phyloP scores from a whole-genome alignment of 2,888 invertebrate genomes.

The Subacronicta megacephala region DNA sequence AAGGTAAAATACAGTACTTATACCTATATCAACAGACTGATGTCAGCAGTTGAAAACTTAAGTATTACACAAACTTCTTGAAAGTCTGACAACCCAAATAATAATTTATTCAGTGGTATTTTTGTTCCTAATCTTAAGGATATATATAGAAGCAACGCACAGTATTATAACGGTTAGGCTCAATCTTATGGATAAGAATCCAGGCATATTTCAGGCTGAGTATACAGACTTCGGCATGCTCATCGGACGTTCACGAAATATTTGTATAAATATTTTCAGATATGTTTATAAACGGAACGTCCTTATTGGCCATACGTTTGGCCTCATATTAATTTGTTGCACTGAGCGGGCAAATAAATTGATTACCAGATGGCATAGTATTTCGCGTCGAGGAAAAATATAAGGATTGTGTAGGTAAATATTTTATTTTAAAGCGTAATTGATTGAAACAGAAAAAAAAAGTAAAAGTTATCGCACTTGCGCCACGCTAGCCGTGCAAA shows the following conservation, averaged over 20 bases:
- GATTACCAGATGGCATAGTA: neutral
- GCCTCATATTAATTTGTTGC: conserved; percentile 48
- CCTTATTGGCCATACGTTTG: conserved; percentile 54
- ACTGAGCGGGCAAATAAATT: conserved; percentile 35
- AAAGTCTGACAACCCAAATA: neutral
- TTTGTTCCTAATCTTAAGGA: too few relatives aligned
- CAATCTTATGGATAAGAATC: neutral
- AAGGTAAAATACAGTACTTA: too few relatives aligned
- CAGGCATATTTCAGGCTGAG: neutral
- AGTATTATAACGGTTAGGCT: too few relatives aligned
- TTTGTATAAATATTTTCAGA: conserved; percentile 62
- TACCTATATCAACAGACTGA: too few relatives aligned
- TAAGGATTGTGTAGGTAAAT: neutral
- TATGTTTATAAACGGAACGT: conserved; percentile 71
- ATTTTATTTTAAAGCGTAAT: conserved; percentile 14
- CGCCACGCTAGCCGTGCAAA: conserved; percentile 43
- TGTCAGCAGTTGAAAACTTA: too few relatives aligned
- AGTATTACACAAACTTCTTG: neutral
- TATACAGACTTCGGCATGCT: conserved; percentile 13
- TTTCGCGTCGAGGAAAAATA: neutral
- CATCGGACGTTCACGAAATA: conserved; percentile 39
- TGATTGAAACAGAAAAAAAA: conserved; percentile 34
- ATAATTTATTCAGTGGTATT: neutral
- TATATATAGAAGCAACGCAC: too few relatives aligned
- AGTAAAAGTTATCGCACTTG: conserved; percentile 52